These are phyloP conservation scores for Pimephales promelas DNA, from an alignment of 2,113 vertebrate genomes.

Conservation along the genomic window DNA sequence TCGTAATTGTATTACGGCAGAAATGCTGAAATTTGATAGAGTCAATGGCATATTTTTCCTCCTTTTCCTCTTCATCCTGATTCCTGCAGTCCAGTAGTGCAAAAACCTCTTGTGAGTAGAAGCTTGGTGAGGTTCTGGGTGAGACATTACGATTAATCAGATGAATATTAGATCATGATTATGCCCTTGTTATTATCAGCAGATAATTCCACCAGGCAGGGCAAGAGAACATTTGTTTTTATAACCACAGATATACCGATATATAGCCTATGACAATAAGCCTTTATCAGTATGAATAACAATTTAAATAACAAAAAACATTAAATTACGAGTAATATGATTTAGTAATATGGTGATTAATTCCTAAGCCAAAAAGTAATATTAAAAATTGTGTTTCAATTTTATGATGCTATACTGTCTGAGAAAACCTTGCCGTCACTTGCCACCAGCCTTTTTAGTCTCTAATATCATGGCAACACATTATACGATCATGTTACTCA, in stretches of 20 bases:
- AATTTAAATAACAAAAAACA: not conserved
- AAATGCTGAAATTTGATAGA: constrained; percentile 62
- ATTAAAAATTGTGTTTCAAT: no score
- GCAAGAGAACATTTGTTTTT: not conserved
- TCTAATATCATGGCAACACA: constrained; percentile 5
- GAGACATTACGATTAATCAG: not conserved
- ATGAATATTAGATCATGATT: constrained; percentile 18
- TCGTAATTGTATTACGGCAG: constrained; percentile 66
- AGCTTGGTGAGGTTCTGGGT: not conserved
- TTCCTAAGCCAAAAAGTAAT: no score
- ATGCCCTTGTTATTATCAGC: not conserved
- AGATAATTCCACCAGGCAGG: not conserved
- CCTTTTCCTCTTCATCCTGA: constrained; percentile 37
- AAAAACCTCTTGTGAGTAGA: not conserved
- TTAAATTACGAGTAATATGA: not conserved
- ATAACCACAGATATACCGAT: no score
- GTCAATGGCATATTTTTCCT: constrained; percentile 44
- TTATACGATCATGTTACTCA: not conserved
- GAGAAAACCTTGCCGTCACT: not conserved
- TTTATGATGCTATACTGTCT: no score
- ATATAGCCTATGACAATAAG: not conserved
- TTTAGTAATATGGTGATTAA: not conserved
- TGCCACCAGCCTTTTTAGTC: not conserved
- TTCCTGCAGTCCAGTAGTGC: not conserved
- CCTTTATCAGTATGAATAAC: no score